Evolutionary conservation across 2,797 vertebrate species (phyloP).

Genomic region (Gadopsis marmoratus): DNA sequence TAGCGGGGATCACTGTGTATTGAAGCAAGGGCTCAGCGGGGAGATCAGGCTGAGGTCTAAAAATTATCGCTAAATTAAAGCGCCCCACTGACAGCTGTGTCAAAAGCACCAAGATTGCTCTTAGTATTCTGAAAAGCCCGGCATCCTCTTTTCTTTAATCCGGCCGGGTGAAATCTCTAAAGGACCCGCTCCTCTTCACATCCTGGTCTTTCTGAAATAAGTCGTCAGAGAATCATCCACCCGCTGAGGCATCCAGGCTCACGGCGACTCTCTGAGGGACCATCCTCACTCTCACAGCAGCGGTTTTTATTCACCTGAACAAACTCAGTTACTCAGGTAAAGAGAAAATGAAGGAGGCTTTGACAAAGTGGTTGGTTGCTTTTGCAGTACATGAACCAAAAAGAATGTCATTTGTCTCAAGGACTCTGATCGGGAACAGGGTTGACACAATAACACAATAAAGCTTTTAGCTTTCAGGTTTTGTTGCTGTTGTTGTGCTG

Average conservation of each 20-base stretch:
- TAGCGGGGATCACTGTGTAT: slow-evolving; percentile 46
- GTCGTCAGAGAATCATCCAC: slow-evolving; percentile 49
- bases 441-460: not conserved
- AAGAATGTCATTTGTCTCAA: not conserved
- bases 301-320: slow-evolving; percentile 14
- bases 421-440: not conserved
- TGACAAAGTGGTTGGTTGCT: not conserved
- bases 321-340: slow-evolving; percentile 13
- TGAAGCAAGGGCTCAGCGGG: slow-evolving; percentile 15
- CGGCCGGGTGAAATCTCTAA: slow-evolving; percentile 26
- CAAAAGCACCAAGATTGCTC: slow-evolving; percentile 37
- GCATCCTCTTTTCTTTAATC: slow-evolving; percentile 46
- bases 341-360: not conserved
- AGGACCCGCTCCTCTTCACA: slow-evolving; percentile 31
- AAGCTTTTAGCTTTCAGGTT: too few relatives aligned
- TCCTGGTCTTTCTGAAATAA: slow-evolving; percentile 43
- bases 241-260: slow-evolving; percentile 17
- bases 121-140: slow-evolving; percentile 34
- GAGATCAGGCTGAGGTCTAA: slow-evolving; percentile 40
- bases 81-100: slow-evolving; percentile 31
- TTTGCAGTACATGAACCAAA: not conserved
- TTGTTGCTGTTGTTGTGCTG: too few relatives aligned
- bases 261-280: slow-evolving; percentile 30
- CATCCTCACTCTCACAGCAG: slow-evolving; percentile 22
- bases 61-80: slow-evolving; percentile 63